phyloP scores from a whole-genome alignment of 2,888 invertebrate genomes.

The Hipparchia semele region DNA sequence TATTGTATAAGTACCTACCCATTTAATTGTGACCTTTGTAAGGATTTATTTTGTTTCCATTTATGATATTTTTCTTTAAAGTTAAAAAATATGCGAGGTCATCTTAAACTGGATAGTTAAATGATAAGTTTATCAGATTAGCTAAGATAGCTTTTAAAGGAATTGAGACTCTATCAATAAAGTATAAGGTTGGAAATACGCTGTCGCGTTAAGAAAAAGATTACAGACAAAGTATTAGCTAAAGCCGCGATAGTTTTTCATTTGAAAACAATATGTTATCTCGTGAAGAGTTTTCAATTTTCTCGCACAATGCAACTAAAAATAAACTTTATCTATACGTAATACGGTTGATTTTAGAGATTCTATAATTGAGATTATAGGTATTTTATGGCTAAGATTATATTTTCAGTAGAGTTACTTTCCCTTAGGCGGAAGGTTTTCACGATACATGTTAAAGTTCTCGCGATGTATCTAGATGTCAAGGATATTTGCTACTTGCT shows the following conservation, averaged over 20 bases:
- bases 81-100: slow-evolving; percentile 25
- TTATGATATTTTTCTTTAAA: not conserved
- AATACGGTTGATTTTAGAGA: slow-evolving; percentile 16
- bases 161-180: slow-evolving; percentile 27
- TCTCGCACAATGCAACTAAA: not conserved
- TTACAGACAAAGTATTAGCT: slow-evolving; percentile 32
- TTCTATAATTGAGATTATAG: not conserved
- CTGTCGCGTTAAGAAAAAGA: slow-evolving; percentile 21
- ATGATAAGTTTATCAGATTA: slow-evolving; percentile 44
- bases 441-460: not conserved
- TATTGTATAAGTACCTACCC: slow-evolving; percentile 7
- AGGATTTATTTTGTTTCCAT: not conserved
- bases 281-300: slow-evolving; percentile 27
- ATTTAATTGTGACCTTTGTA: slow-evolving; percentile 17
- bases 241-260: slow-evolving; percentile 31
- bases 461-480: slow-evolving; percentile 56
- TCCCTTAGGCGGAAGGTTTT: not conserved
- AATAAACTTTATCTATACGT: slow-evolving; percentile 1
- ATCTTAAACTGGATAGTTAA: slow-evolving; percentile 33
- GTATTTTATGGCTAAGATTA: slow-evolving; percentile 13
- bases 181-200: slow-evolving; percentile 21
- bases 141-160: slow-evolving; percentile 19
- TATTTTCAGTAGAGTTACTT: slow-evolving; percentile 6
- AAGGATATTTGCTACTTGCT: slow-evolving; percentile 62
- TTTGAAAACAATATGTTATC: slow-evolving; percentile 35